A percentile compares a stretch with the other conserved stretches of the same genome.
These are phyloP conservation scores for Manis pentadactyla DNA, from an alignment of 2,797 vertebrate species.

Conservation along the genomic window DNA sequence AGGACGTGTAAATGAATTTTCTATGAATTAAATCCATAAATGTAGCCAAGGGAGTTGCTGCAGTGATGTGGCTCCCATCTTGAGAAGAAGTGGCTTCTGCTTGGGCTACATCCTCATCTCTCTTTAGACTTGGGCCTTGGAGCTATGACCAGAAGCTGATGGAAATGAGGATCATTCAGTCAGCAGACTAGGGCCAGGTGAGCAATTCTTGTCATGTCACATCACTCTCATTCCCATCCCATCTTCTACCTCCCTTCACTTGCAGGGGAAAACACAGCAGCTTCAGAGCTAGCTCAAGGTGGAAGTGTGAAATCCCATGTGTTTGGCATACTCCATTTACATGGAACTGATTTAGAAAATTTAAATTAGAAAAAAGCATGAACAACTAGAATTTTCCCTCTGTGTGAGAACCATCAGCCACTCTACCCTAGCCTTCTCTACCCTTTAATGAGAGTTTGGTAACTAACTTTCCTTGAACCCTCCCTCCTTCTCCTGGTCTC, in stretches of 20 bases:
- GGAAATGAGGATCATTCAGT: not conserved
- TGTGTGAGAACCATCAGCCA: not conserved
- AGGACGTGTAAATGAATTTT: constrained; percentile 2
- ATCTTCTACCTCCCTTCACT: not conserved
- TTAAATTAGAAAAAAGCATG: not conserved
- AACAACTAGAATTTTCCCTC: not conserved
- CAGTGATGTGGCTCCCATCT: not conserved
- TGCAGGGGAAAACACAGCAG: not conserved
- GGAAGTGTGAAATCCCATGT: constrained; percentile 2
- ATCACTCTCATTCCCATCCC: not conserved
- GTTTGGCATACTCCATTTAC: constrained; percentile 18
- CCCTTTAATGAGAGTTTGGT: not conserved
- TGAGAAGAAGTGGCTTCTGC: constrained; percentile 6
- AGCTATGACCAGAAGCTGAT: not conserved
- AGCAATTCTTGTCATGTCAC: constrained; percentile 18
- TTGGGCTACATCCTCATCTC: not conserved
- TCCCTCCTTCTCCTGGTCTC: not conserved
- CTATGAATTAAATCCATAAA: not conserved
- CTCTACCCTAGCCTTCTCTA: not conserved
- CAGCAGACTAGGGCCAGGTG: not conserved
- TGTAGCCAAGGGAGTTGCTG: not conserved
- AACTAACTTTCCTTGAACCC: constrained; percentile 1
- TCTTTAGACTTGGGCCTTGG: not conserved
- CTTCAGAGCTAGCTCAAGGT: not conserved
- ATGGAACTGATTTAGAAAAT: constrained; percentile 46